phyloP scores from a whole-genome alignment of 2,113 vertebrate species.

The Serinus canaria region DNA sequence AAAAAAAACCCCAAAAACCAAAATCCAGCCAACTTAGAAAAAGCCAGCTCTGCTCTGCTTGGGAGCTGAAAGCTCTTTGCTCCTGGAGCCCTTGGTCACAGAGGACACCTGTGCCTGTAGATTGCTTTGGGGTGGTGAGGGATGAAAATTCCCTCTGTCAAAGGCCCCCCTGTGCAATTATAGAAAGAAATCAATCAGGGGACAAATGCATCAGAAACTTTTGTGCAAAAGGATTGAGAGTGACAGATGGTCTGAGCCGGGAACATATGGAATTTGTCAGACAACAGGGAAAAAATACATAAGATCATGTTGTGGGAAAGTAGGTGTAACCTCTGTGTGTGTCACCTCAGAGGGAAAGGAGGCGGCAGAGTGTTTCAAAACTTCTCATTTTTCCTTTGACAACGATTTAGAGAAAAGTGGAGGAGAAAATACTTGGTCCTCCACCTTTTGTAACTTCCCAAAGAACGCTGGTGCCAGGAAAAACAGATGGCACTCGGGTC shows the following conservation, averaged over 20 bases:
- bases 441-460: slow-evolving; percentile 27
- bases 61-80: not conserved
- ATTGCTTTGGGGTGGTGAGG: not conserved
- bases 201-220: slow-evolving; percentile 31
- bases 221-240: not conserved
- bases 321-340: not conserved
- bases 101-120: not conserved
- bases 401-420: slow-evolving; percentile 17
- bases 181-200: slow-evolving; percentile 2
- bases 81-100: not conserved
- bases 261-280: slow-evolving; percentile 62
- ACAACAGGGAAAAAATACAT: slow-evolving; percentile 11
- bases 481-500: slow-evolving; percentile 39
- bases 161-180: not conserved
- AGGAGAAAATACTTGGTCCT: slow-evolving; percentile 28
- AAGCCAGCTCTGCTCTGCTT: not conserved
- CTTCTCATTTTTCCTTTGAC: slow-evolving; percentile 12
- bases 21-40: not conserved
- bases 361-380: not conserved
- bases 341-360: not conserved
- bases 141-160: slow-evolving; percentile 33
- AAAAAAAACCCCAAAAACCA: not conserved
- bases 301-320: slow-evolving; percentile 28
- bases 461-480: not conserved
- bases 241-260: slow-evolving; percentile 36